Evolutionary conservation across 1,140 invertebrate genomes (phyloP), one percentile per base, ranked within the genome.

Genomic region (Latrodectus geometricus): DNA sequence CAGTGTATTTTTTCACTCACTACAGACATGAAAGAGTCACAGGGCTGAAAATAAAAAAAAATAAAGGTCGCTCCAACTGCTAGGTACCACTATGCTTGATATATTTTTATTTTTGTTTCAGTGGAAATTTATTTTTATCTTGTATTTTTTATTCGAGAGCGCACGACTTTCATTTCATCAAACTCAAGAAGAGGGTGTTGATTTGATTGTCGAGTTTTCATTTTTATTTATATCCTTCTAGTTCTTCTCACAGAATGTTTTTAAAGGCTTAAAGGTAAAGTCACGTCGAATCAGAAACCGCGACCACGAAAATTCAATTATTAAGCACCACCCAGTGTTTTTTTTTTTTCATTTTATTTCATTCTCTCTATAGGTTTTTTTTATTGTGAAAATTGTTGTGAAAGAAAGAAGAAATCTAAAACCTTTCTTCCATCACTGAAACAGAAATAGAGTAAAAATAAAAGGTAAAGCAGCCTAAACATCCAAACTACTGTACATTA

Each of bases 251-350:
- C 54, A 20, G 82, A 84, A 69, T 84, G 82, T 84, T 84, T 82
- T 70, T 76, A 76, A 84, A 84, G 76, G 82, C 73, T 21, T 61
- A 9, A 54, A 84, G 82, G 56, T 84, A 76, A 73, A 84, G 82
- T 84, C 82, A 84, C 82, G 82, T 84, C 73, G 48, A 9, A n/a
- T n/a, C 20, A 65, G 73, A 84, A 84, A 84, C 82, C 82, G 82
- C 82, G 82, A 84, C 82, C 72, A 23, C 61, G 73, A 84, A 84
- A 84, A 84, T 84, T 84, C 82, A 84, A 84, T 84, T 84, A 84
- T 84, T 84, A 84, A 84, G 65, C 73, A 76, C 61, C 72, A 35
- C 74, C 76, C 20, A 75, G 0, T 75, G 49, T 56, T 23, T 80
- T 76, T 14, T 49, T 68, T 76, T 35, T 75, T n/a, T 65, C 70